These are phyloP conservation scores for Drosophila bifasciata DNA, from an alignment of 1,140 invertebrate genomes.

Conservation along the genomic window DNA sequence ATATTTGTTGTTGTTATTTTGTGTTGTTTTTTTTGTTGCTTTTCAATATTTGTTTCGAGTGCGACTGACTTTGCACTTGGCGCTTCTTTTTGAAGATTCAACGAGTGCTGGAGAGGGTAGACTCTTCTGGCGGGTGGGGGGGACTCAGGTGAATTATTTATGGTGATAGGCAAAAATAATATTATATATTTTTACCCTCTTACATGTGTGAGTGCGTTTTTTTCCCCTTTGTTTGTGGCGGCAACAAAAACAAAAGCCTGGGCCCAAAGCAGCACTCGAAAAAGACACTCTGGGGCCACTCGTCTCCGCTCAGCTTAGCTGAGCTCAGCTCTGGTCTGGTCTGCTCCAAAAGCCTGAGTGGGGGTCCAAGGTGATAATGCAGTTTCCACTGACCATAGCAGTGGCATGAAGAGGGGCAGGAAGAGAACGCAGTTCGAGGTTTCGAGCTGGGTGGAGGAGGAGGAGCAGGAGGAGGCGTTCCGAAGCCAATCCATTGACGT, in stretches of 20 bases:
- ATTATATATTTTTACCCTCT: slow-evolving; percentile 57
- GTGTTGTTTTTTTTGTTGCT: slow-evolving; percentile 23
- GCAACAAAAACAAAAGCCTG: slow-evolving; percentile 70
- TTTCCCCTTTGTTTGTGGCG: slow-evolving; percentile 58
- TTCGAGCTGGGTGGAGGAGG: slow-evolving; percentile 1
- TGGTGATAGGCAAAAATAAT: slow-evolving; percentile 81
- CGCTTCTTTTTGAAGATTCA: slow-evolving; percentile 82
- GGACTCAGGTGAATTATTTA: slow-evolving; percentile 74
- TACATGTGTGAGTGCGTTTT: slow-evolving; percentile 36
- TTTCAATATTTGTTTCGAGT: slow-evolving; percentile 74
- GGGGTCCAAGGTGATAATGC: slow-evolving; percentile 72
- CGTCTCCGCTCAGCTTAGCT: slow-evolving; percentile 26
- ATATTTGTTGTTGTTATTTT: too few relatives aligned
- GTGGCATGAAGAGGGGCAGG: slow-evolving; percentile 1
- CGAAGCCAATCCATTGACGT: slow-evolving; percentile 49
- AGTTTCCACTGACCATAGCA: slow-evolving; percentile 46
- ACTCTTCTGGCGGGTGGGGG: slow-evolving; percentile 8
- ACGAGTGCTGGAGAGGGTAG: slow-evolving; percentile 12
- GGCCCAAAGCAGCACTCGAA: slow-evolving; percentile 67
- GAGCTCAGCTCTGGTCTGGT: too few relatives aligned
- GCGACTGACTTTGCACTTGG: slow-evolving; percentile 76
- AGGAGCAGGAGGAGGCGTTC: slow-evolving; percentile 30
- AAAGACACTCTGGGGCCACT: slow-evolving; percentile 74
- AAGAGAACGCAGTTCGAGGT: slow-evolving; percentile 3
- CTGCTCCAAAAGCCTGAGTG: slow-evolving; percentile 46